Conservation (phyloP, 2,113 vertebrate genomes). For the Rhagologus leucostigma region DNA sequence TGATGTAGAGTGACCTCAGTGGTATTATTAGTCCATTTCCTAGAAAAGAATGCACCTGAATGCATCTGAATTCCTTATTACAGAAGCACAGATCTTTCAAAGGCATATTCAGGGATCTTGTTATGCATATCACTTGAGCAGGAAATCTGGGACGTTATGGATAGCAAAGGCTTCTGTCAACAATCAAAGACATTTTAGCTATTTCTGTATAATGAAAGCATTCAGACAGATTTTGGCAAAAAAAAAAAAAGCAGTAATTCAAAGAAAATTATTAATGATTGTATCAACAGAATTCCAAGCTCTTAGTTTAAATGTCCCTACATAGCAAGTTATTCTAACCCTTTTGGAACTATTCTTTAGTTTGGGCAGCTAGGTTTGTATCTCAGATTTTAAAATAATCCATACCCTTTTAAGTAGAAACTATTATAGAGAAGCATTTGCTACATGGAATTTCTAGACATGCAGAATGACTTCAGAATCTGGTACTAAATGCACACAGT, state of each 20-base stretch:
- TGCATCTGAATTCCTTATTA: background rate
- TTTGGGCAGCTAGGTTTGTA: background rate
- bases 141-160: background rate
- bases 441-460: background rate
- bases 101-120: background rate
- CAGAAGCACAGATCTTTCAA: background rate
- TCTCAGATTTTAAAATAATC: background rate
- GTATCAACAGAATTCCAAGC: background rate
- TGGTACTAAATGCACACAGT: fast-evolving
- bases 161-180: background rate
- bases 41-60: background rate
- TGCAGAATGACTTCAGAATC: background rate
- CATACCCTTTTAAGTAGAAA: background rate
- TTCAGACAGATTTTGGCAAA: background rate
- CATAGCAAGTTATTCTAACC: background rate
- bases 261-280: background rate
- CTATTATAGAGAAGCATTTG: background rate
- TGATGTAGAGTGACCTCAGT: background rate
- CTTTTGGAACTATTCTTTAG: background rate
- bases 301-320: background rate
- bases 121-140: background rate
- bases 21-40: background rate
- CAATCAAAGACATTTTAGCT: background rate
- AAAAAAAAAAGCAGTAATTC: background rate
- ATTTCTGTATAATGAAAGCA: background rate